Evolutionary conservation across 2,797 vertebrate genomes (phyloP).

Genomic region (Platyrinchus mystaceus): DNA sequence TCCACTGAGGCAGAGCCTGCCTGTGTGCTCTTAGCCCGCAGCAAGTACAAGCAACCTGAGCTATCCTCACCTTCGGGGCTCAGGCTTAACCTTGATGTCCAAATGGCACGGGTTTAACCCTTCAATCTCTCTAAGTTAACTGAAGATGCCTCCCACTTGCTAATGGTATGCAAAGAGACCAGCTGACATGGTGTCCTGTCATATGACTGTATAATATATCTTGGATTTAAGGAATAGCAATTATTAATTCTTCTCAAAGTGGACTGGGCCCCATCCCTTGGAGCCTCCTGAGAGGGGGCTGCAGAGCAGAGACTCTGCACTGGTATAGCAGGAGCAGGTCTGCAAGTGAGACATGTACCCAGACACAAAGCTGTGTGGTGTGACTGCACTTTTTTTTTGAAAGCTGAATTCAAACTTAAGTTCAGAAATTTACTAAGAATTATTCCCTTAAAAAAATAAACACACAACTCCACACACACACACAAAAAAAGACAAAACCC

Average conservation of each 20-base stretch:
- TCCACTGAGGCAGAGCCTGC: neutral
- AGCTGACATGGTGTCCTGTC: neutral
- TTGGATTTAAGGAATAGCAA: neutral
- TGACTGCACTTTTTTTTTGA: neutral
- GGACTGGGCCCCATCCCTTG: neutral
- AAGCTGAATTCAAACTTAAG: neutral
- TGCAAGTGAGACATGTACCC: neutral
- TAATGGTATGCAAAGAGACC: neutral
- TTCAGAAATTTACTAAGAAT: neutral
- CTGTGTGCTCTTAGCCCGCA: neutral
- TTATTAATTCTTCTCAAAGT: neutral
- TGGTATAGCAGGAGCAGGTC: neutral
- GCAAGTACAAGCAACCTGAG: neutral
- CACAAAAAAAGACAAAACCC: too few relatives aligned
- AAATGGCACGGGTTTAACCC: neutral
- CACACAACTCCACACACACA: neutral
- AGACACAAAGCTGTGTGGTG: neutral
- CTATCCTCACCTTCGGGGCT: neutral
- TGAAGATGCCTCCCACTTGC: neutral
- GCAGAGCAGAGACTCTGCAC: neutral
- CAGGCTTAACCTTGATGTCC: neutral
- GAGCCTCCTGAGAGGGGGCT: neutral
- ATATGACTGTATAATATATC: too few relatives aligned
- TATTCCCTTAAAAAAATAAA: neutral
- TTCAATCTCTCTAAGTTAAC: neutral